Percentiles rank a stretch among this genome's conserved stretches.
These are phyloP conservation scores for Pristionchus exspectatus DNA, from an alignment of 2,888 invertebrate species.

Conservation along the genomic window DNA sequence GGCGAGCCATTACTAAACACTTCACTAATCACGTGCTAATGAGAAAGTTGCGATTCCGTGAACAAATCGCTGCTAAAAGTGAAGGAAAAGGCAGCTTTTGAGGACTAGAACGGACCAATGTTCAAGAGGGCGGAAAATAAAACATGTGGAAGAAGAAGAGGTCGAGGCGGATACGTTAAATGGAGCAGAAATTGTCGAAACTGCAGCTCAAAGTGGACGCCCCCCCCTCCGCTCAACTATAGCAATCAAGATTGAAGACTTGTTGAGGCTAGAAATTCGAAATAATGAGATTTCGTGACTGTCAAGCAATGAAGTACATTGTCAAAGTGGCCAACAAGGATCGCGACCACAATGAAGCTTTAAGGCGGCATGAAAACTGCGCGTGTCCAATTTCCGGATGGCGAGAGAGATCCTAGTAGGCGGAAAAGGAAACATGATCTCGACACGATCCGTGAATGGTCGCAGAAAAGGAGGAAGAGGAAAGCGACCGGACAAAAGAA, in stretches of 20 bases:
- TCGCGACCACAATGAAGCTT: background rate
- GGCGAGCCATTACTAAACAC: background rate
- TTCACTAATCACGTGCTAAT: background rate
- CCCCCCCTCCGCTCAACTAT: background rate
- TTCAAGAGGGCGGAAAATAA: background rate
- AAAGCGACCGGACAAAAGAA: background rate
- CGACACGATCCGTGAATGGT: slow-evolving; percentile 32
- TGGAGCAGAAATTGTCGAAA: slow-evolving; percentile 4
- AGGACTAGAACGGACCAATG: slow-evolving; percentile 12
- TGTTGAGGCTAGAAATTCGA: background rate
- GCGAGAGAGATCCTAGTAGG: slow-evolving; percentile 40
- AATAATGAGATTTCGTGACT: background rate
- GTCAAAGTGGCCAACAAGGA: background rate
- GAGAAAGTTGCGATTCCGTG: background rate
- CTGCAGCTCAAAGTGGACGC: background rate
- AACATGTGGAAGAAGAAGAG: slow-evolving; percentile 19
- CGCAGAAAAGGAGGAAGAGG: background rate
- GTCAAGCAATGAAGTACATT: background rate
- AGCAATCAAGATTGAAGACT: background rate
- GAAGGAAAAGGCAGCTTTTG: background rate
- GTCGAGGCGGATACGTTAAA: background rate
- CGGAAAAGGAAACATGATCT: background rate
- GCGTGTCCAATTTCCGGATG: slow-evolving; percentile 1
- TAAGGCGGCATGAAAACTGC: background rate
- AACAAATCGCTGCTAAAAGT: background rate